Evolutionary conservation across 1,140 invertebrate genomes (phyloP).

Genomic region (Diabrotica virgifera): DNA sequence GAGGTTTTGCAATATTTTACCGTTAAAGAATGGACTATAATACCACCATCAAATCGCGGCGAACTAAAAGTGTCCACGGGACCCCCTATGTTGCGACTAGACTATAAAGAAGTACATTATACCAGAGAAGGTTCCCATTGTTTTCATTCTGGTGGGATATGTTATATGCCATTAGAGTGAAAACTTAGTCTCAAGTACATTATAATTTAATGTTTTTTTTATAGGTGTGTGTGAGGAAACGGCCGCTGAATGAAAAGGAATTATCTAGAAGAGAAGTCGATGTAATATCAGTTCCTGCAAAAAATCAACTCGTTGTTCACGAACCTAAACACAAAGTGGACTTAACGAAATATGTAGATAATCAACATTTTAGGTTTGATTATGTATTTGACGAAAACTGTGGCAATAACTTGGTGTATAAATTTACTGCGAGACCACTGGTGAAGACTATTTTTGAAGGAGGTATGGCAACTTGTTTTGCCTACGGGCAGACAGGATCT

Average conservation of each 20-base stretch:
- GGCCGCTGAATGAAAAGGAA: conserved; percentile 95
- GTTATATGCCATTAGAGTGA: no score
- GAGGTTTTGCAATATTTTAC: no score
- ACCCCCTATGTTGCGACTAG: no score
- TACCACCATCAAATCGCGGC: no score
- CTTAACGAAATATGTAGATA: conserved; percentile 97
- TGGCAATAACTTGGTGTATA: conserved; percentile 95
- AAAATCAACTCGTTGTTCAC: conserved; percentile 69
- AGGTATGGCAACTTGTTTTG: conserved; percentile 97
- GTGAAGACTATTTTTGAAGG: conserved; percentile 94
- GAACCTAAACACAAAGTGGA: conserved; percentile 98
- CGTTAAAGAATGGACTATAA: no score
- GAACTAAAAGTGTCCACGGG: no score
- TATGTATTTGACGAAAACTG: conserved; percentile 98
- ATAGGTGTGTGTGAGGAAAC: conserved; percentile 81
- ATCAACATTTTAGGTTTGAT: conserved; percentile 97
- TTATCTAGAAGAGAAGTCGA: conserved; percentile 85
- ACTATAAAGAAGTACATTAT: no score
- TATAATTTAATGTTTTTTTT: background rate
- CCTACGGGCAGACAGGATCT: conserved; percentile 78
- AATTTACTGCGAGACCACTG: conserved; percentile 89
- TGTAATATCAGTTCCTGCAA: conserved; percentile 79
- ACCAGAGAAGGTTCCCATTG: no score
- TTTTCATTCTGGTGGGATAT: no score
- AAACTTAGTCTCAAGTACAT: no score